phyloP scores from a whole-genome alignment of 2,113 vertebrate genomes.

The Onychostoma macrolepis region DNA sequence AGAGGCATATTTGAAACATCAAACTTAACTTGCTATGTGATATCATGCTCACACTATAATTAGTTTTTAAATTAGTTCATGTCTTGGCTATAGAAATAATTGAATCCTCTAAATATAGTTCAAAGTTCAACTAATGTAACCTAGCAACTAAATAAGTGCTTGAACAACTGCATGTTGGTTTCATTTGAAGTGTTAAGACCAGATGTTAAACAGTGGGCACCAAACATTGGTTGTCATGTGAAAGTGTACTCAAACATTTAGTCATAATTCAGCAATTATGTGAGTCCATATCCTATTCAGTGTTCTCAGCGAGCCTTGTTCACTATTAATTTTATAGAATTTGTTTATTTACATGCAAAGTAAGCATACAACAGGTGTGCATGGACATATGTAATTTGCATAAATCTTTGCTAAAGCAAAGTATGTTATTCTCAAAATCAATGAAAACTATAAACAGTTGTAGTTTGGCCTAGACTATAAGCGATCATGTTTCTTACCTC shows the following conservation, averaged over 20 bases:
- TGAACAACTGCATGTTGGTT: conserved; percentile 8
- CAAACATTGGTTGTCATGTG: conserved; percentile 7
- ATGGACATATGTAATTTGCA: too few relatives aligned
- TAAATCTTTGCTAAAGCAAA: neutral
- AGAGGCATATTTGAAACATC: neutral
- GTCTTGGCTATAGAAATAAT: conserved; percentile 1
- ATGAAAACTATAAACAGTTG: neutral
- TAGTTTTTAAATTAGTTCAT: neutral
- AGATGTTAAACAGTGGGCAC: neutral
- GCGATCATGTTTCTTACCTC: neutral
- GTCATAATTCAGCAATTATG: neutral
- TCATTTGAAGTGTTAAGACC: conserved; percentile 14
- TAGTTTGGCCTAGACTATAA: neutral
- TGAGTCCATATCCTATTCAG: neutral
- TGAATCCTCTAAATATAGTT: neutral
- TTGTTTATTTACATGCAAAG: neutral
- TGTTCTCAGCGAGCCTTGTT: neutral
- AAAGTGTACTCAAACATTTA: neutral
- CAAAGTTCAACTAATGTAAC: neutral
- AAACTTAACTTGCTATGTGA: neutral
- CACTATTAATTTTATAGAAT: neutral
- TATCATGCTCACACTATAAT: neutral
- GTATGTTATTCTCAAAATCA: neutral
- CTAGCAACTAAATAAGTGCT: neutral
- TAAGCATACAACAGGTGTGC: neutral